Evolutionary conservation across 2,113 vertebrate species (phyloP), one percentile per base, ranked within the genome.

Genomic region (Corythornis vintsioides): DNA sequence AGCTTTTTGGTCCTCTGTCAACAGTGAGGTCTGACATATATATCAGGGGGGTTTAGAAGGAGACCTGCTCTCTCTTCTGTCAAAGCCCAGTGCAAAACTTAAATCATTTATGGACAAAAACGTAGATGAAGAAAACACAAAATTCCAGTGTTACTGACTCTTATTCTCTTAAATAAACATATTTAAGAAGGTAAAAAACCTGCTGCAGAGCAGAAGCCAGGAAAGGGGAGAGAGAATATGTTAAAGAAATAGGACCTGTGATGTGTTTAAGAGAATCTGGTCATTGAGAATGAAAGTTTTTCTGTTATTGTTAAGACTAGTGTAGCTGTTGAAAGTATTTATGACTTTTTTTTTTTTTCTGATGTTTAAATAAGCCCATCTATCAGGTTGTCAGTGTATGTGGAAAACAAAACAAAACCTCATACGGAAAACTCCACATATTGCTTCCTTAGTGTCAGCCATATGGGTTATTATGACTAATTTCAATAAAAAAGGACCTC

Each of bases 161-260:
- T 38, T 38, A 38, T 38, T 38, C 38, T 38, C 38, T 38, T 38
- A 38, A 38, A 38, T 38, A 38, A 38, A 38, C 0, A 3, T 5
- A 8, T 14, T 43, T 60, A 60, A 52, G 53, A 53, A 76, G 15
- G 10, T 6, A 10, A 59, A 66, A 66, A 31, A 25, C 2, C 4
- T 42, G 10, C 28, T 19, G 7, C 6, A 3, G 0, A 55, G 3
- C 11, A 55, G 24, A 8, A 70, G 40, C 13, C 1, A 1, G 31
- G 61, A 71, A 21, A 67, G 4, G 45, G 3, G 10, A 55, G 6
- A 3, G 26, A 71, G 20, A 45, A 35, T 10, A n/a, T 10, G 12
- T 35, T 17, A 81, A 8, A 43, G 19, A 21, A 48, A 16, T 11
- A 8, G 0, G 11, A 6, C 1, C 17, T 40, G 38, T 38, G 38